A percentile compares a stretch with the other conserved stretches of the same genome.
Evolutionary conservation across 2,797 vertebrate genomes (phyloP).

Genomic region (Diplodus sargus): DNA sequence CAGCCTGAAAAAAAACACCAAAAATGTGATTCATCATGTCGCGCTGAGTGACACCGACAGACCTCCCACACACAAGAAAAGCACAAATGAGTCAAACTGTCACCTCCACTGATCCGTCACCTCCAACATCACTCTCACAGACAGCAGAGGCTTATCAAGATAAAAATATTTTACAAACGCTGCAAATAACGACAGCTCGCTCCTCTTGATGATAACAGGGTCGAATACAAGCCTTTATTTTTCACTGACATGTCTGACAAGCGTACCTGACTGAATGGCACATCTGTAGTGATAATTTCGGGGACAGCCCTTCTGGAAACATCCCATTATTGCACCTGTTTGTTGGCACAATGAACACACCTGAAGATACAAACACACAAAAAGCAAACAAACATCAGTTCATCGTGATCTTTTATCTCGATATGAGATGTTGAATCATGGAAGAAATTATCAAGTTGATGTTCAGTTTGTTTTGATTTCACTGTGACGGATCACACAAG

Average conservation of each 20-base stretch:
- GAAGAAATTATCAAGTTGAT: too few relatives aligned
- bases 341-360: conserved; percentile 77
- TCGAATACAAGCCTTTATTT: too few relatives aligned
- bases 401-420: background rate
- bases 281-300: conserved; percentile 85
- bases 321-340: conserved; percentile 84
- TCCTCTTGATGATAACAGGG: too few relatives aligned
- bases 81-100: conserved; percentile 10
- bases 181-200: too few relatives aligned
- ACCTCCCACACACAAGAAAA: conserved; percentile 18
- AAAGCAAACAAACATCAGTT: background rate
- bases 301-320: conserved; percentile 84
- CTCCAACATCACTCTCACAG: background rate
- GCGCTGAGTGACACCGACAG: conserved; percentile 3
- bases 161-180: background rate
- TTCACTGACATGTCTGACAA: too few relatives aligned
- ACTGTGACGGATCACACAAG: background rate
- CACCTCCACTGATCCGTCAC: background rate
- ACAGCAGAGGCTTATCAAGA: too few relatives aligned
- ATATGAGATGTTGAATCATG: background rate
- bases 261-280: conserved; percentile 81
- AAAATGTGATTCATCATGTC: background rate
- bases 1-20: conserved; percentile 67
- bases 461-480: too few relatives aligned
- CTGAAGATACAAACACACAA: conserved; percentile 52